A percentile compares a stretch with the other conserved stretches of the same genome.
phyloP scores from a whole-genome alignment of 1,140 invertebrate genomes.

The Proctacanthus coquilletti region DNA sequence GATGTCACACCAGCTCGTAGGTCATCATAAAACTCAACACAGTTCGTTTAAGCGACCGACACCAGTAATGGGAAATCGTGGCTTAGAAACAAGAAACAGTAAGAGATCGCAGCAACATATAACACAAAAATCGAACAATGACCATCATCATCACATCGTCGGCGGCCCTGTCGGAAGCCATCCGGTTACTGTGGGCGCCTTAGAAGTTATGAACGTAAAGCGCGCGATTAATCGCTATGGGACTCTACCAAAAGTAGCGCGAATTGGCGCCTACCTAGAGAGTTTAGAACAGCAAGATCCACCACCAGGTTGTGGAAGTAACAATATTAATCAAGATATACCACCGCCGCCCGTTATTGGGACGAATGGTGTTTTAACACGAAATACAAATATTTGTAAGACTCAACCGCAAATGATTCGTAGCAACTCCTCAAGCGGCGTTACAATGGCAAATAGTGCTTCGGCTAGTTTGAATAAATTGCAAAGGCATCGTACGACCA shows the following conservation, averaged over 20 bases:
- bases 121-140: slow-evolving; percentile 11
- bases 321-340: slow-evolving; percentile 1
- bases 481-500: slow-evolving; percentile 32
- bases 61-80: slow-evolving; percentile 37
- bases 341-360: slow-evolving; percentile 11
- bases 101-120: slow-evolving; percentile 40
- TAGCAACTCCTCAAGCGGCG: slow-evolving; percentile 67
- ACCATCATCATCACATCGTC: slow-evolving; percentile 9
- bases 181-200: slow-evolving; percentile 54
- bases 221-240: slow-evolving; percentile 93
- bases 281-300: slow-evolving; percentile 52
- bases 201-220: slow-evolving; percentile 94
- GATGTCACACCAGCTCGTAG: slow-evolving; percentile 6
- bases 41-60: slow-evolving; percentile 37
- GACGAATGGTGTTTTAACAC: slow-evolving; percentile 13
- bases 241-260: slow-evolving; percentile 84
- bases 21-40: slow-evolving; percentile 25
- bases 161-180: slow-evolving; percentile 11
- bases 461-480: slow-evolving; percentile 33
- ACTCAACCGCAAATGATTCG: slow-evolving; percentile 52
- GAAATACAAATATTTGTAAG: slow-evolving; percentile 2
- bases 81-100: slow-evolving; percentile 36
- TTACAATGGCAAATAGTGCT: slow-evolving; percentile 40
- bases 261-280: slow-evolving; percentile 90
- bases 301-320: neutral